Evolutionary conservation across 1,140 invertebrate genomes (phyloP), one percentile per base, ranked within the genome.

Genomic region (Papilio helenus): DNA sequence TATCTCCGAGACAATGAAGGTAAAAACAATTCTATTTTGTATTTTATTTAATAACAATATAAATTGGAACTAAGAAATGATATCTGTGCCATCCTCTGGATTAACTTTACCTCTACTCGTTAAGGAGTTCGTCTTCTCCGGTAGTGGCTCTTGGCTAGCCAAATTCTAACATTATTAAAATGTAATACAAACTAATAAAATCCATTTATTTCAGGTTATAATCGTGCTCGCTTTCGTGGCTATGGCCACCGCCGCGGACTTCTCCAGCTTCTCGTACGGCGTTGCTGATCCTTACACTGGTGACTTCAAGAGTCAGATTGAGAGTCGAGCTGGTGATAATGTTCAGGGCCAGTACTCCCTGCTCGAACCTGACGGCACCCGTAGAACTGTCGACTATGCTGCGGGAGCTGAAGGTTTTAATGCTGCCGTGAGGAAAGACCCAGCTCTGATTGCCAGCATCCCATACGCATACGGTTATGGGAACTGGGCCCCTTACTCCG

Each of bases 221-320:
- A 81, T 86, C 3, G 44, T 92, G 68, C 82, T 91, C 82, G 89
- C 87, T 72, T 12, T 91, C 16, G 80, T 89, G 80, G 90, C 87
- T 14, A 83, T 74, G 39, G 88, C 81, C 26, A 83, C 72, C 80
- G 85, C 86, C 16, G 46, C 78, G 29, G 88, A 90, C 78, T 81
- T 82, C 77, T 87, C 84, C 79, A 90, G 89, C 83, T 90, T 91
- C 86, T 84, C 92, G 18, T 95, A 95, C 83, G 85, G 85, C 68
- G 95, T 95, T 7, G 90, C 90, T 20, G 95, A 95, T 81, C 90
- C 94, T n/a, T 92, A 91, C 89, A 96, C 92, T 80, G 94, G 95
- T 23, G 95, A 95, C 89, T 91, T 91, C 83, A 95, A 95, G 87
- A 86, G 84, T 79, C 93, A 95, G 82, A 84, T 91, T 39, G 95